A percentile compares a stretch with the other conserved stretches of the same genome.
These are phyloP conservation scores for Heterodera carotae DNA, from an alignment of 1,140 invertebrate species.

Conservation along the genomic window DNA sequence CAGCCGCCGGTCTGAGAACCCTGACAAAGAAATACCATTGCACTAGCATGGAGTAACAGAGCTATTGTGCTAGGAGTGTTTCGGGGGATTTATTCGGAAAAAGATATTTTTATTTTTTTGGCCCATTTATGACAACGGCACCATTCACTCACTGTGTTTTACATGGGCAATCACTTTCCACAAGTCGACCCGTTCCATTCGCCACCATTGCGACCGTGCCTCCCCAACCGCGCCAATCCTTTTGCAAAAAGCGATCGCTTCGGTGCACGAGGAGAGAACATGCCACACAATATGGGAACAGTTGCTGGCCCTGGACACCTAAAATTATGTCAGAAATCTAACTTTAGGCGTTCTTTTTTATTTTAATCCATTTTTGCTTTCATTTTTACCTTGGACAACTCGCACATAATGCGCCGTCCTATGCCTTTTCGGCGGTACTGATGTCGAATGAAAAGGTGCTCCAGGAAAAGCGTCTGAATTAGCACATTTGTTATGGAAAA, in stretches of 20 bases:
- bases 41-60: too few species aligned
- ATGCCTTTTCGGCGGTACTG: slow-evolving; percentile 12
- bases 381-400: slow-evolving; percentile 19
- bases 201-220: slow-evolving; percentile 18
- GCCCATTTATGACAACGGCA: too few species aligned
- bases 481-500: too few species aligned
- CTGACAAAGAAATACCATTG: not conserved
- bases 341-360: not conserved
- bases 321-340: not conserved
- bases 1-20: not conserved
- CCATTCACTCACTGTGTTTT: not conserved
- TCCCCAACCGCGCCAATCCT: slow-evolving; percentile 18
- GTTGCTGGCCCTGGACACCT: not conserved
- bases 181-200: not conserved
- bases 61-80: too few species aligned
- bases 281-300: slow-evolving; percentile 7
- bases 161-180: not conserved
- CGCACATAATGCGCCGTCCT: slow-evolving; percentile 10
- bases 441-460: slow-evolving; percentile 22
- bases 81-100: too few species aligned
- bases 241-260: slow-evolving; percentile 17
- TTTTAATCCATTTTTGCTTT: not conserved
- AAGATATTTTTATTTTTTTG: too few species aligned
- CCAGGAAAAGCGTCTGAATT: slow-evolving; percentile 2
- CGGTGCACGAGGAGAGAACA: not conserved